Conservation (phyloP, 1,140 invertebrate genomes). For the Musca vetustissima region DNA sequence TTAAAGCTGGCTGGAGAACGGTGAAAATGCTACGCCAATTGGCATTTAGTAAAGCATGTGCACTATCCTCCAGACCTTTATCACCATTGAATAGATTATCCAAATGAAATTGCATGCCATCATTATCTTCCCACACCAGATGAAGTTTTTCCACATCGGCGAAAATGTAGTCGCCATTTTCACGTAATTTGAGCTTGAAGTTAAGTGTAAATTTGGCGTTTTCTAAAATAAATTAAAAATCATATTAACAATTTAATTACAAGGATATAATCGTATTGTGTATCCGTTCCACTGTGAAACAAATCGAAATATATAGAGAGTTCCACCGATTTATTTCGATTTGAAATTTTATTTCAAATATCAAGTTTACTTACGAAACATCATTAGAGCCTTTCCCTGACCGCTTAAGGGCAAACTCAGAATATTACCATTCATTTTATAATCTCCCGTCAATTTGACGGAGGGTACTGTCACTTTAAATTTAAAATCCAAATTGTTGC, state of each 20-base stretch:
- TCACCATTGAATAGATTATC: constrained; percentile 39
- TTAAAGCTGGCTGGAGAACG: constrained; percentile 34
- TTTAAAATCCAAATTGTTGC: too few species aligned
- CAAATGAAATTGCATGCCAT: constrained; percentile 30
- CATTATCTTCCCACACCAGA: constrained; percentile 23
- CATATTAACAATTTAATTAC: background rate
- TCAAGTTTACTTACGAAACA: too few species aligned
- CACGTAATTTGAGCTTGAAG: constrained; percentile 25
- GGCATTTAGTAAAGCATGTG: constrained; percentile 42
- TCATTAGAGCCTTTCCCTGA: too few species aligned
- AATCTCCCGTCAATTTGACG: too few species aligned
- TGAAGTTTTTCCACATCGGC: background rate
- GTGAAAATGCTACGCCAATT: constrained; percentile 46
- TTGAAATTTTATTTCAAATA: too few species aligned
- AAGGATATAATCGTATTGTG: too few species aligned
- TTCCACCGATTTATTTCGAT: too few species aligned
- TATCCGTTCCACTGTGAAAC: too few species aligned
- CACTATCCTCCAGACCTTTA: constrained; percentile 42
- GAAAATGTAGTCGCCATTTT: constrained; percentile 14
- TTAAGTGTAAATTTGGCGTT: constrained; percentile 31
- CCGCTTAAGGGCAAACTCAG: too few species aligned
- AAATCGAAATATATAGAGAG: too few species aligned
- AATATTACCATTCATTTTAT: too few species aligned
- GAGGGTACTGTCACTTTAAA: too few species aligned
- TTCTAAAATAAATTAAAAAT: constrained; percentile 24